phyloP scores from a whole-genome alignment of 2,888 invertebrate species.

The Chirona hameri region DNA sequence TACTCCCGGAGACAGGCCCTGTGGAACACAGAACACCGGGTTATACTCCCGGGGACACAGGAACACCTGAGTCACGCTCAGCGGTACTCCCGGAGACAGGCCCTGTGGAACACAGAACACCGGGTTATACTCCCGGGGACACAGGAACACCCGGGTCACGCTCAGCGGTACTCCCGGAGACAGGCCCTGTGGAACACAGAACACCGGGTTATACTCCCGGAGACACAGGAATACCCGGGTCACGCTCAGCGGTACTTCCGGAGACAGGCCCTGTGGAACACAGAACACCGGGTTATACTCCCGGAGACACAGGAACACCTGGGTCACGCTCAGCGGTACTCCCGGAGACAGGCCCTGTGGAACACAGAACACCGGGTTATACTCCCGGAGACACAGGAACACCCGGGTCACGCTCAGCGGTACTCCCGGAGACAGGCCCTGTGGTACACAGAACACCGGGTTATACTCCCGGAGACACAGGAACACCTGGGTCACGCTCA shows the following conservation, averaged over 20 bases:
- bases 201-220: too few relatives aligned
- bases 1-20: slow-evolving; percentile 43
- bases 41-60: slow-evolving; percentile 38
- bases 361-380: slow-evolving; percentile 47
- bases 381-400: too few relatives aligned
- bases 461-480: too few relatives aligned
- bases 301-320: slow-evolving; percentile 65
- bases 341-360: slow-evolving; percentile 41
- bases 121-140: too few relatives aligned
- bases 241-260: slow-evolving; percentile 54
- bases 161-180: slow-evolving; percentile 51
- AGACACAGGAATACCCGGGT: slow-evolving; percentile 64
- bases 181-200: background rate
- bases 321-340: slow-evolving; percentile 55
- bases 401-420: slow-evolving; percentile 58
- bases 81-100: background rate
- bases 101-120: background rate
- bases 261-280: slow-evolving; percentile 37
- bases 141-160: slow-evolving; percentile 61
- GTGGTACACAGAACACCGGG: slow-evolving; percentile 42
- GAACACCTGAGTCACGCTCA: too few relatives aligned
- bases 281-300: slow-evolving; percentile 50
- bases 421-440: slow-evolving; percentile 44
- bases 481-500: slow-evolving; percentile 61
- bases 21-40: slow-evolving; percentile 46